Evolutionary conservation across 1,140 invertebrate genomes (phyloP).

Genomic region (Matsumurasca onukii): DNA sequence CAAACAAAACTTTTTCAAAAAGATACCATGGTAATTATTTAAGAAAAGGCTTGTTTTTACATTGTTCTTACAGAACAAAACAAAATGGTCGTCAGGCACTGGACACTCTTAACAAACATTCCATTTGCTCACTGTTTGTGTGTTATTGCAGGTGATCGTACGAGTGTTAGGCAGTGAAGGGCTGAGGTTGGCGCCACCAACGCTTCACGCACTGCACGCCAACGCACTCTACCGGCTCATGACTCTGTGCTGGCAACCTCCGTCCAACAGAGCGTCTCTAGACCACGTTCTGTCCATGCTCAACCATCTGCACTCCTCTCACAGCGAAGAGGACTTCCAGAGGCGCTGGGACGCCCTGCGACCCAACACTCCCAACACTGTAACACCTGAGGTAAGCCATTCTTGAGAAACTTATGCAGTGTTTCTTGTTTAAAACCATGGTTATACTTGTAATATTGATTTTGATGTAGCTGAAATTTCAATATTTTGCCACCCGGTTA

Average conservation of each 20-base stretch:
- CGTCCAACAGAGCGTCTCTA: conserved; percentile 50
- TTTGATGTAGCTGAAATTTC: too few species aligned
- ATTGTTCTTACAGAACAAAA: too few species aligned
- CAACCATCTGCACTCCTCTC: conserved; percentile 50
- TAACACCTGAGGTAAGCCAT: conserved; percentile 43
- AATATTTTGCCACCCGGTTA: too few species aligned
- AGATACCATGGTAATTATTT: too few species aligned
- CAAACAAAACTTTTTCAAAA: too few species aligned
- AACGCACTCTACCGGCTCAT: conserved; percentile 61
- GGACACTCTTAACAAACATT: too few species aligned
- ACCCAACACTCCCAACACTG: conserved; percentile 59
- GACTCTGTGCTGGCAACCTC: conserved; percentile 62
- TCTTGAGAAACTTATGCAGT: neutral
- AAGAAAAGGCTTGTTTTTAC: too few species aligned
- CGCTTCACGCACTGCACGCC: conserved; percentile 27
- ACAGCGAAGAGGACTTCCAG: conserved; percentile 60
- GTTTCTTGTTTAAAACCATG: too few species aligned
- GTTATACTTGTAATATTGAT: too few species aligned
- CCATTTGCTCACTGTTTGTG: too few species aligned
- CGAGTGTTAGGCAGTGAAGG: conserved; percentile 44
- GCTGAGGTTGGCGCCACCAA: conserved; percentile 37
- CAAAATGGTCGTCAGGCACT: too few species aligned
- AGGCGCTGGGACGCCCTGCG: conserved; percentile 64
- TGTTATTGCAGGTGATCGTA: conserved; percentile 53
- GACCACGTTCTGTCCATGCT: conserved; percentile 59